Base-by-base conservation (phyloP, 2,888 invertebrate species). In the Coronaproctus castanopsis region DNA sequence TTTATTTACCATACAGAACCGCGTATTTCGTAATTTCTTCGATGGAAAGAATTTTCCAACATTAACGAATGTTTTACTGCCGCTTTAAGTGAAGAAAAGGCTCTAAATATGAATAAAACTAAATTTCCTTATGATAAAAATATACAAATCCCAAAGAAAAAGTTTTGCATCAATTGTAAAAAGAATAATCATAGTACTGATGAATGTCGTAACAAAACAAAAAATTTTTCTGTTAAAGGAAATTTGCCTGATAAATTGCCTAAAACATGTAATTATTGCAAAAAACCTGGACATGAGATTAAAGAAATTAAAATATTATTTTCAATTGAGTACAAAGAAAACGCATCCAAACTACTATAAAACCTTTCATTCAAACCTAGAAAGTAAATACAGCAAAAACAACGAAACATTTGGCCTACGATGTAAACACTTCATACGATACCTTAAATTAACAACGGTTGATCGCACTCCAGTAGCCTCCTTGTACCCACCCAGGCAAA, bases 211-310 rank as follows among this genome's bases (percentile, higher is more conserved):
- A 50, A 50, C 10, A 21, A 48, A 22, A 48, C 20, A 14, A 23
- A 56, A 56, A 56, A 21, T 18, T 14, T n/a, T 14, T 23, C 2
- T 54, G 2, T 23, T 54, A 19, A 54, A 21, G 24, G 2, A 18
- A 21, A 54, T 2, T 10, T 24, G n/a, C 8, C 5, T 8, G 14
- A 36, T 36, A 23, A 36, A 20, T 2, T 3, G 2, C 21, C 24
- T 19, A 48, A 56, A 56, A 21, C 5, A 3, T 56, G 56, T 21
- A 36, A 20, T 14, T 56, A 56, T 50, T 56, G 49, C 48, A 56
- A 56, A 56, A 56, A 56, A 2, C n/a, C 8, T 14, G 56, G 56
- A 14, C 56, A 56, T 56, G 49, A 48, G 10, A 56, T 56, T 2
- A n/a, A n/a, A n/a, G n/a, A n/a, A n/a, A n/a, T n/a, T n/a, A n/a